Evolutionary conservation across 2,888 invertebrate species (phyloP), one percentile per base, ranked within the genome.

Genomic region (Tolmerus cingulatus): DNA sequence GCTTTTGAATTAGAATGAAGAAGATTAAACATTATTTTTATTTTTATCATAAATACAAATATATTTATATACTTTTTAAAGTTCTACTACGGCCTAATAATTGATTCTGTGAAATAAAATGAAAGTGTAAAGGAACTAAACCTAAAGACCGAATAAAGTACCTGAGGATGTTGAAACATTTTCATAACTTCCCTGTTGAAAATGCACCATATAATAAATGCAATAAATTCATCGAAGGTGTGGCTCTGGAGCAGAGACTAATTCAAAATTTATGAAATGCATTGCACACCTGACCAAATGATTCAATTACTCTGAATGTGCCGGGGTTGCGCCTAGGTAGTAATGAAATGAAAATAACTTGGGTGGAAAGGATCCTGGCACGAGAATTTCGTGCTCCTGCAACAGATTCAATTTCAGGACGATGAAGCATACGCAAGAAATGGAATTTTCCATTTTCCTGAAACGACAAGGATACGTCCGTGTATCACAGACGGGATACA

Each of bases 341-440:
- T 81, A 81, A 81, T 81, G 55, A 81, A 81, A 81, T 51, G 27
- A 81, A 81, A 55, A 81, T 79, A 40, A 23, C 79, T 19, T 81
- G 81, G 30, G 14, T 81, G 8, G 46, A 81, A 55, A 16, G 43
- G 7, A 46, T 46, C 1, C 30, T 16, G 30, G 27, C 19, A 55
- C 27, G 12, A 30, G 9, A 27, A 23, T 81, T 23, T 5, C 16
- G 37, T 19, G 19, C 14, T 16, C 19, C 12, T 40, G 40, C 30
- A 79, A n/a, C n/a, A 43, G 43, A 43, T 43, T 51, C 81, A 81
- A 81, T 81, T 55, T 81, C n/a, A 8, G 34, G 51, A 81, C 23
- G 81, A 78, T 27, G 66, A 27, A 78, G 78, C 43, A 43, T 43
- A 78, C 78, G 78, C 23, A 78, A 78, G 78, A 78, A 78, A 46